Evolutionary conservation across 2,113 vertebrate species (phyloP), one percentile per base, ranked within the genome.

Genomic region (Chrysochloris asiatica): DNA sequence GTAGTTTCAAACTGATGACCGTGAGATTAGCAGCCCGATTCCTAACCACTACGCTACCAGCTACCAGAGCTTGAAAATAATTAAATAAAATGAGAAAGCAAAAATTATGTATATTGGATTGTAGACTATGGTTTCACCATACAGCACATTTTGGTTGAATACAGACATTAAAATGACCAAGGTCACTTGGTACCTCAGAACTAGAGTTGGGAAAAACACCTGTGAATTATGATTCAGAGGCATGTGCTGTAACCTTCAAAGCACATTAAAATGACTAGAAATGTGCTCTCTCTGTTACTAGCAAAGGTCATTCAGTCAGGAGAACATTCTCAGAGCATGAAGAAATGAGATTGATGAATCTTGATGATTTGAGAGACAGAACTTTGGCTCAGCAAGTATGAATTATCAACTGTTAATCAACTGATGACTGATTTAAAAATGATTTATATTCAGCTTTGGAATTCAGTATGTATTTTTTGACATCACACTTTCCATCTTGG

Each of bases 231-330:
- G 38, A 61, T 47, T 71, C 63, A 88, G 41, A 30, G 69, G 47
- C 50, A 76, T 80, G 45, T 26, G 12, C 41, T 61, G 12, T 76
- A 72, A 83, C 92, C 59, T 93, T 93, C 71, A 83, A 90, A 94
- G 43, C 11, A 48, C 76, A 83, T 79, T 86, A 76, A 92, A 91
- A 76, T 86, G 56, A 77, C 9, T 38, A n/a, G 65, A 86, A 87
- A 69, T 67, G n/a, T n/a, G n/a, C n/a, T 38, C 52, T 30, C 76
- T 88, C 90, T 82, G 59, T 59, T 69, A 71, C 36, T 21, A 65
- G 65, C 85, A 89, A 69, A 82, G 47, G 33, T 88, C 43, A 90
- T 30, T 79, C 14, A 41, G 38, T 77, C n/a, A 67, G 36, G 56
- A 52, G 85, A 48, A 69, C 28, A 77, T n/a, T 41, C 73, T 65